Evolutionary conservation across 2,113 vertebrate genomes (phyloP).

Genomic region (Cyprinodon variegatus): DNA sequence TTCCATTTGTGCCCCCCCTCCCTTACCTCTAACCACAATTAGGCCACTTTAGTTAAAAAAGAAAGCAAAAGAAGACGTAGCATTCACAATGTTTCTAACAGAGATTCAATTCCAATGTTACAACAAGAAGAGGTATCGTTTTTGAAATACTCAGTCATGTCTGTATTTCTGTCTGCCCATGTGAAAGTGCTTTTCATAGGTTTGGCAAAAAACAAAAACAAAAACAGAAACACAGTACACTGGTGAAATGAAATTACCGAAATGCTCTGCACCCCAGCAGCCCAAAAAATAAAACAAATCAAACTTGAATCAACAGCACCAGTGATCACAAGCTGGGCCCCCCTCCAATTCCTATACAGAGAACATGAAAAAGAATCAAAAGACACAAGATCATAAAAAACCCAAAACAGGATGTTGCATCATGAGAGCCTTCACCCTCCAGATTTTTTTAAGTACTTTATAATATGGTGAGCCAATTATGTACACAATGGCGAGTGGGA

Average conservation of each 20-base stretch:
- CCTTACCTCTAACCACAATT: conserved; percentile 15
- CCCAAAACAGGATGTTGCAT: conserved; percentile 33
- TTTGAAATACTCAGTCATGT: conserved; percentile 72
- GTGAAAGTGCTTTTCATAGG: conserved; percentile 77
- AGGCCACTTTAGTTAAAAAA: conserved; percentile 53
- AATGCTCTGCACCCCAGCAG: conserved; percentile 61
- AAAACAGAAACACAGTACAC: conserved; percentile 64
- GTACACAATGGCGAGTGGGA: conserved; percentile 74
- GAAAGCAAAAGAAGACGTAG: conserved; percentile 27
- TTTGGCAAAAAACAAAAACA: conserved; percentile 55
- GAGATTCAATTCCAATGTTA: conserved; percentile 70
- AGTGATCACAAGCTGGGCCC: conserved; percentile 66
- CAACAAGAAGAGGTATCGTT: conserved; percentile 77
- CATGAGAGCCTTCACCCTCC: conserved; percentile 42
- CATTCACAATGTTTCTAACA: conserved; percentile 56
- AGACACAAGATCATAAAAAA: conserved; percentile 48
- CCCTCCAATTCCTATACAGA: conserved; percentile 48
- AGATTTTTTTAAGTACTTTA: conserved; percentile 70
- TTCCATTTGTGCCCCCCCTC: conserved; percentile 41
- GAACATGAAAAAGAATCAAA: conserved; percentile 29
- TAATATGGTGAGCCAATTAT: conserved; percentile 76
- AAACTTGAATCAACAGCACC: conserved; percentile 69
- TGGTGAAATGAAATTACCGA: conserved; percentile 43
- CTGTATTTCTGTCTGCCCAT: conserved; percentile 60
- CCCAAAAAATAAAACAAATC: conserved; percentile 63